A percentile compares a stretch with the other conserved stretches of the same genome.
These are phyloP conservation scores for Leptoteleia sp. DNA, from an alignment of 1,140 invertebrate genomes.

Conservation along the genomic window DNA sequence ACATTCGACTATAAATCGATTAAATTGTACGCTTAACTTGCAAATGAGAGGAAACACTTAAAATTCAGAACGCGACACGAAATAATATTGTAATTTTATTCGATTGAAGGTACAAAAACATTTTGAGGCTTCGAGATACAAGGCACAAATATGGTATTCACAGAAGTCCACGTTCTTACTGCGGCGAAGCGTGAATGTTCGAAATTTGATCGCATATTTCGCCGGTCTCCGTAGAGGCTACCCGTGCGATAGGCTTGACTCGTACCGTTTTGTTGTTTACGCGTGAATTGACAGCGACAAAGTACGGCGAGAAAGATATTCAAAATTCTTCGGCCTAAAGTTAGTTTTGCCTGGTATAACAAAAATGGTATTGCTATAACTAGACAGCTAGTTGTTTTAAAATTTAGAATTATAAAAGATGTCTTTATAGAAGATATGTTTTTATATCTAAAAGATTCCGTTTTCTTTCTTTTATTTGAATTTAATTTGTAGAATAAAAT, in stretches of 20 bases:
- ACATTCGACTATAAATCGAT: neutral
- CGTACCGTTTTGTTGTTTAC: constrained; percentile 56
- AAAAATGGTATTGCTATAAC: no score
- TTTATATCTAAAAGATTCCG: no score
- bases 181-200: constrained; percentile 58
- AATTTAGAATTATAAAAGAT: no score
- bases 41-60: neutral
- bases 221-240: constrained; percentile 10
- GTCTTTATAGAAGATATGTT: no score
- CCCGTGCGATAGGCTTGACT: constrained; percentile 11
- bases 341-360: no score
- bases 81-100: constrained; percentile 52
- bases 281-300: constrained; percentile 59
- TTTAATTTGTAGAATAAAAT: no score
- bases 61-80: constrained; percentile 1
- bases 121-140: constrained; percentile 20
- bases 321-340: constrained; percentile 14
- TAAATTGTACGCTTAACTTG: neutral
- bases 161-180: constrained; percentile 40
- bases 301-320: constrained; percentile 10
- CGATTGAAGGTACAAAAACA: constrained; percentile 26
- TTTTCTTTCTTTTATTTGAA: no score
- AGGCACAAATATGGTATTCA: constrained; percentile 34
- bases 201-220: constrained; percentile 60
- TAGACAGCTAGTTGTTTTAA: no score